Evolutionary conservation across 2,888 invertebrate genomes (phyloP).

Genomic region (Ophonus ardosiacus): DNA sequence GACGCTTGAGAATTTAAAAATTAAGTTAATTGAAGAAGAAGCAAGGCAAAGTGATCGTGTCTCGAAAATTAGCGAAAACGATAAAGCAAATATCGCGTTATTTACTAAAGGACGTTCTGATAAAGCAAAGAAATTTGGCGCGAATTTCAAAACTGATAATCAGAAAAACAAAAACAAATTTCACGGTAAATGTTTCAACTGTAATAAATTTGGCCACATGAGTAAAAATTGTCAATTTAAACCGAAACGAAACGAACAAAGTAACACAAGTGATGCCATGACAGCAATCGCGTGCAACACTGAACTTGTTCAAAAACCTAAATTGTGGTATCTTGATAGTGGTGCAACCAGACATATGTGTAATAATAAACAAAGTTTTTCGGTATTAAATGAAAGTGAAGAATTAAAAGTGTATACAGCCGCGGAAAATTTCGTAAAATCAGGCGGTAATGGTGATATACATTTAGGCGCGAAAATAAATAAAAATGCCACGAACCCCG

Average conservation of each 20-base stretch:
- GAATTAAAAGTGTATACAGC: no score
- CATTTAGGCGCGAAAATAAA: no score
- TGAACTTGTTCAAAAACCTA: not conserved
- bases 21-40: conserved; percentile 38
- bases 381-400: no score
- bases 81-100: not conserved
- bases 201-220: conserved; percentile 62
- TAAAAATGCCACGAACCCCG: no score
- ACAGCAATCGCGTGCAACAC: conserved; percentile 1
- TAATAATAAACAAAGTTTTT: no score
- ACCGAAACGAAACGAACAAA: not conserved
- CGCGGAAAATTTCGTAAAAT: no score
- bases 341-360: no score
- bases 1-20: conserved; percentile 60
- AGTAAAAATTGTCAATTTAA: conserved; percentile 42
- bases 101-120: not conserved
- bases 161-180: conserved; percentile 26
- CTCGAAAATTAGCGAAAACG: not conserved
- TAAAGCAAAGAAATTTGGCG: not conserved
- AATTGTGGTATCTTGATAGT: no score
- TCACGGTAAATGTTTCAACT: conserved; percentile 62
- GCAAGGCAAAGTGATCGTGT: conserved; percentile 21
- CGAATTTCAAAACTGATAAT: no score
- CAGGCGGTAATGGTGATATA: no score
- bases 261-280: not conserved